phyloP scores from a whole-genome alignment of 2,113 vertebrate genomes.

The Butorides virescens region DNA sequence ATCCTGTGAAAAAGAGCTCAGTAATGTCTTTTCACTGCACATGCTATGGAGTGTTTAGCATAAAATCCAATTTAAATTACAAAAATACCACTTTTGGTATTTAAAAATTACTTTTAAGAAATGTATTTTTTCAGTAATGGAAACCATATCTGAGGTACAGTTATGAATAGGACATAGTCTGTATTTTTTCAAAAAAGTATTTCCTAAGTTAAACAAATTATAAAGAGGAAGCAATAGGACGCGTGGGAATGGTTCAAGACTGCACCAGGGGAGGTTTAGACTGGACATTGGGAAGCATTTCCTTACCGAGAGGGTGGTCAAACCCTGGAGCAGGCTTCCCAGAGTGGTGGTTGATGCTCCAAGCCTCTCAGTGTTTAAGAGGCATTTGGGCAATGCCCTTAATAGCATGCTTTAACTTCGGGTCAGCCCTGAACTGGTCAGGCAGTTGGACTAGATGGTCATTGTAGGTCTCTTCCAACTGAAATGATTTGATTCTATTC shows the following conservation, averaged over 20 bases:
- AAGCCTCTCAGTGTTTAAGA: background rate
- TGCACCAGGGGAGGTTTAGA: too few species aligned
- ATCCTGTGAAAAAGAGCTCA: background rate
- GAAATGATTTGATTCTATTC: background rate
- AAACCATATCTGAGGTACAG: background rate
- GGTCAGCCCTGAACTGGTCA: background rate
- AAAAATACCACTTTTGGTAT: background rate
- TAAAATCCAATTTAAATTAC: background rate
- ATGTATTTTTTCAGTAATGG: background rate
- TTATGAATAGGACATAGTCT: background rate
- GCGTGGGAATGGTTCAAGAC: too few species aligned
- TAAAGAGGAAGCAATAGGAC: background rate
- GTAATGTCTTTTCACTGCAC: background rate
- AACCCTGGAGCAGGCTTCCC: too few species aligned
- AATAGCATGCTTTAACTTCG: background rate
- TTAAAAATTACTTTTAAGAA: background rate
- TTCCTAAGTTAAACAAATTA: background rate
- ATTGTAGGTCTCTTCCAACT: background rate
- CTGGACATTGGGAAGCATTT: too few species aligned
- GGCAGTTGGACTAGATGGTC: background rate
- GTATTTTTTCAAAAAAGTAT: background rate
- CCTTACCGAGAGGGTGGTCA: too few species aligned
- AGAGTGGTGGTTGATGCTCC: accelerated
- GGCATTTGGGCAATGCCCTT: background rate
- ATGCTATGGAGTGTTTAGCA: background rate